Evolutionary conservation across 2,113 vertebrate species (phyloP).

Genomic region (Chionodraco myersi): DNA sequence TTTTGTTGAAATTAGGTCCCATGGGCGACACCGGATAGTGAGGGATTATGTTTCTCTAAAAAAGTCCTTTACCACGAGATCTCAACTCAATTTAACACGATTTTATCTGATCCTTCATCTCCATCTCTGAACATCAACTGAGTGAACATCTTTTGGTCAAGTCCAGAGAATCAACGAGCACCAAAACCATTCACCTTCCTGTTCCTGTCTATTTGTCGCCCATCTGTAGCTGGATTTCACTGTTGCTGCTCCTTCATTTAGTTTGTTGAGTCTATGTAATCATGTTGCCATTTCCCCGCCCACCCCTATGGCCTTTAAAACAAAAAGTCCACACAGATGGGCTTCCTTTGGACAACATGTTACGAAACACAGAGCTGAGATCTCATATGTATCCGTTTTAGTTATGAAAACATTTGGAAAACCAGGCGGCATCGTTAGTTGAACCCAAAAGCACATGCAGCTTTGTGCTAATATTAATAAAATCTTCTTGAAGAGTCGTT

Average conservation of each 20-base stretch:
- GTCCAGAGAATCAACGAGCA: background rate
- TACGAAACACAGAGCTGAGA: constrained; percentile 12
- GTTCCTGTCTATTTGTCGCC: background rate
- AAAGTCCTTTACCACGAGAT: background rate
- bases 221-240: constrained; percentile 22
- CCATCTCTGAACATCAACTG: background rate
- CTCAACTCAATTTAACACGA: background rate
- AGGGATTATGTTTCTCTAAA: too few species aligned
- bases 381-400: background rate
- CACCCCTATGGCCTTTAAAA: constrained; percentile 45
- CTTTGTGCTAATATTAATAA: constrained; percentile 16
- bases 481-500: background rate
- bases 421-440: background rate
- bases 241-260: constrained; percentile 2
- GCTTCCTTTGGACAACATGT: constrained; percentile 18
- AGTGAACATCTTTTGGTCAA: too few species aligned
- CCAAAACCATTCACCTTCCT: background rate
- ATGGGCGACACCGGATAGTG: too few species aligned
- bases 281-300: constrained; percentile 39
- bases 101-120: background rate
- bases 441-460: constrained; percentile 13
- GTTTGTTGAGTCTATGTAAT: constrained; percentile 47
- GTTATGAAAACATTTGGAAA: constrained; percentile 9
- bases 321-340: constrained; percentile 52
- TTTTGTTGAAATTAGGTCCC: too few species aligned